phyloP scores from a whole-genome alignment of 1,140 invertebrate genomes.

The Drosophila mojavensis region DNA sequence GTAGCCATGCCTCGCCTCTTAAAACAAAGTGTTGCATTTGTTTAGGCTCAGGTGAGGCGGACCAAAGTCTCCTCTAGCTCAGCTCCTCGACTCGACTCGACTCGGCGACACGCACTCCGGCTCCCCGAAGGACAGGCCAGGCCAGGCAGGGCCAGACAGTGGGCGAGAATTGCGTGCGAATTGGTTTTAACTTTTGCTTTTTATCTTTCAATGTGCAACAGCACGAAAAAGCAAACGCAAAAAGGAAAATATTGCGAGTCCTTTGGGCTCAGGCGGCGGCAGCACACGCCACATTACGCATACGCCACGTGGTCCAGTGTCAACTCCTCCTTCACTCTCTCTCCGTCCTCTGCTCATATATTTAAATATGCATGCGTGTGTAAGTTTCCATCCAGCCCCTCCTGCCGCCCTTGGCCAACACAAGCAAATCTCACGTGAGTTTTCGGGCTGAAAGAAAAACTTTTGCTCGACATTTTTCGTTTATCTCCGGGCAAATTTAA shows the following conservation, averaged over 20 bases:
- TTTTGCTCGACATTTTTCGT: slow-evolving; percentile 72
- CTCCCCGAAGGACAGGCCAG: slow-evolving; percentile 35
- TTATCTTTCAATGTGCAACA: slow-evolving; percentile 71
- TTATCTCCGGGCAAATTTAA: slow-evolving; percentile 74
- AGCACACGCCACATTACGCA: slow-evolving; percentile 61
- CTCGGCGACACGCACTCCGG: slow-evolving; percentile 47
- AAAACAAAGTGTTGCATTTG: slow-evolving; percentile 78
- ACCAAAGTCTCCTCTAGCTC: background rate
- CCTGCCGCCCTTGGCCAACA: background rate
- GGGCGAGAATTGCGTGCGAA: slow-evolving; percentile 78
- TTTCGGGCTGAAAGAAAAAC: slow-evolving; percentile 33
- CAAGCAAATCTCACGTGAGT: slow-evolving; percentile 51
- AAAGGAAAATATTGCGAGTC: slow-evolving; percentile 40
- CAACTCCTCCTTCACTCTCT: background rate
- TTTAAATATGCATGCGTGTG: slow-evolving; percentile 15
- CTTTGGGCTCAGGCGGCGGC: slow-evolving; percentile 38
- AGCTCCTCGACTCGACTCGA: background rate
- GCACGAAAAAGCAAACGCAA: slow-evolving; percentile 51
- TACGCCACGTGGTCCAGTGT: slow-evolving; percentile 61
- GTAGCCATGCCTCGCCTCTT: slow-evolving; percentile 57
- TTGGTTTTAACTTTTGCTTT: slow-evolving; percentile 82
- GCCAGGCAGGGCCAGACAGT: slow-evolving; percentile 51
- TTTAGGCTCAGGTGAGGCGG: slow-evolving; percentile 56
- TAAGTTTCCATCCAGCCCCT: background rate
- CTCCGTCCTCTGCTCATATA: slow-evolving; percentile 1